These are phyloP conservation scores for Lagorchestes hirsutus DNA, from an alignment of 2,797 vertebrate species.

Conservation along the genomic window DNA sequence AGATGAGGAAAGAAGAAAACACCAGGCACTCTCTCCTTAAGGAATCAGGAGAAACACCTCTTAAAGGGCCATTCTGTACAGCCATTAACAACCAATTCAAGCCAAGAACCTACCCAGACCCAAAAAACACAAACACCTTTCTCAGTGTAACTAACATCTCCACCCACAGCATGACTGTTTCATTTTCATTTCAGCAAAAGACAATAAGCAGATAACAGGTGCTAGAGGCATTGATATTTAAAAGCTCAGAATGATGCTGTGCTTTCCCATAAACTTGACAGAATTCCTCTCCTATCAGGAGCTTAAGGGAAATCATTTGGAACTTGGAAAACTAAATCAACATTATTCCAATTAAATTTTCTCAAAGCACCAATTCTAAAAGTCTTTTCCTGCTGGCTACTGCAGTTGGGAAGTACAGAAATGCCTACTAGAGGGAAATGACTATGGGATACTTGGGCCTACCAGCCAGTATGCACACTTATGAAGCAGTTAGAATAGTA, in stretches of 20 bases:
- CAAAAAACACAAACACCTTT: background rate
- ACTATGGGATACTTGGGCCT: background rate
- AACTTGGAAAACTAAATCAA: slow-evolving; percentile 76
- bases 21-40: slow-evolving; percentile 21
- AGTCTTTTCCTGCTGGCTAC: slow-evolving; percentile 58
- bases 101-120: slow-evolving; percentile 64
- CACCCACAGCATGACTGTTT: slow-evolving; percentile 41
- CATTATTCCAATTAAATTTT: slow-evolving; percentile 76
- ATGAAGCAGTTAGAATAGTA: background rate
- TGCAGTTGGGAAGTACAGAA: slow-evolving; percentile 38
- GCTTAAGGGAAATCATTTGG: slow-evolving; percentile 65
- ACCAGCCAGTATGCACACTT: background rate
- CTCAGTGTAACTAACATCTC: slow-evolving; percentile 50
- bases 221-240: slow-evolving; percentile 54
- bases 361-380: slow-evolving; percentile 74
- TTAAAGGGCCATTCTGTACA: slow-evolving; percentile 60
- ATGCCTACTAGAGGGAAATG: slow-evolving; percentile 24
- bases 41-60: slow-evolving; percentile 47
- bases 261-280: slow-evolving; percentile 68
- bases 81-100: slow-evolving; percentile 62
- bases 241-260: slow-evolving; percentile 58
- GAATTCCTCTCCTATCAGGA: slow-evolving; percentile 65
- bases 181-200: slow-evolving; percentile 69
- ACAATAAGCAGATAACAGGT: slow-evolving; percentile 66
- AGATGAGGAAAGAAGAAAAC: slow-evolving; percentile 58